Percentiles rank a stretch among this genome's conserved stretches.
Conservation (phyloP, 2,888 invertebrate genomes). For the Scaptomyza flava region DNA sequence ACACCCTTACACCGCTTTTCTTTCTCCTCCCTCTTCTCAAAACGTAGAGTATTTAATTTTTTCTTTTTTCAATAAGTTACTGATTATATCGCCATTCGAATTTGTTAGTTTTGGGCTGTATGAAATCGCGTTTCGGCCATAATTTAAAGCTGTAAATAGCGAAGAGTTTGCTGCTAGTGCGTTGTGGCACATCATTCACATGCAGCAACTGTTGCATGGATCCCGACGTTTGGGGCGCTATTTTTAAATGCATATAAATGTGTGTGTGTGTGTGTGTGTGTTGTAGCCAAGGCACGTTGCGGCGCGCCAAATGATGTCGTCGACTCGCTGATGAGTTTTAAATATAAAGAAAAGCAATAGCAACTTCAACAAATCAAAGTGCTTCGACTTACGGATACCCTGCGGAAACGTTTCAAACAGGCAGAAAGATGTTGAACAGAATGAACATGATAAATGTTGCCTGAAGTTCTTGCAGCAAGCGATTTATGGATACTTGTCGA, state of each 20-base stretch:
- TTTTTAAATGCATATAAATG: slow-evolving; percentile 71
- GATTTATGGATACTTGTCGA: background rate
- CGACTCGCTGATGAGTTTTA: slow-evolving; percentile 75
- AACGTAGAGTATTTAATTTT: slow-evolving; percentile 17
- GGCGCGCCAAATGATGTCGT: slow-evolving; percentile 75
- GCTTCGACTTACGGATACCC: background rate
- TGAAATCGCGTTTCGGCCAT: slow-evolving; percentile 11
- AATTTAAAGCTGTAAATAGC: slow-evolving; percentile 14
- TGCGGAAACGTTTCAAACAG: background rate
- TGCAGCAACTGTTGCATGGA: slow-evolving; percentile 55
- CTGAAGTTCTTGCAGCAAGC: too few relatives aligned
- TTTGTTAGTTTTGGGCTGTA: slow-evolving; percentile 1
- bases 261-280: background rate
- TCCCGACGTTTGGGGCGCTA: slow-evolving; percentile 51
- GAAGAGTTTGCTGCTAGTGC: background rate
- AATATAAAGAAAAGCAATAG: slow-evolving; percentile 62
- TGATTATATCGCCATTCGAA: slow-evolving; percentile 24
- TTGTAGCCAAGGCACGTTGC: slow-evolving; percentile 41
- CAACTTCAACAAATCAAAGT: slow-evolving; percentile 4
- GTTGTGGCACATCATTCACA: slow-evolving; percentile 53
- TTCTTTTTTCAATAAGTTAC: slow-evolving; percentile 19
- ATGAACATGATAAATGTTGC: too few relatives aligned
- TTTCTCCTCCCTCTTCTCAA: background rate
- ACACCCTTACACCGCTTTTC: background rate
- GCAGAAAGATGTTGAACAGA: too few relatives aligned